phyloP scores from a whole-genome alignment of 1,140 invertebrate species.

The Lerema accius region DNA sequence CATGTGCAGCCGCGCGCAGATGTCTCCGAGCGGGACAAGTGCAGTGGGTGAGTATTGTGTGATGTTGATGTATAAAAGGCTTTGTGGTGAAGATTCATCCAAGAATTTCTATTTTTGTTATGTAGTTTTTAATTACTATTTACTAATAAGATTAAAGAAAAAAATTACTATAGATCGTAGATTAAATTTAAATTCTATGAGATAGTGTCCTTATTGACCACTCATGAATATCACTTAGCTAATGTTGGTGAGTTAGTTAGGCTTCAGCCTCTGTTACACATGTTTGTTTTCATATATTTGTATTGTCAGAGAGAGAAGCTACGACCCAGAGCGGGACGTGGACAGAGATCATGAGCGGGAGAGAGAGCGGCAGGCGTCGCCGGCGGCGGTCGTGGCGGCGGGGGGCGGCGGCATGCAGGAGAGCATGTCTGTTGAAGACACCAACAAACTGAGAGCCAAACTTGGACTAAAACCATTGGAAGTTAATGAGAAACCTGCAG shows the following conservation, averaged over 20 bases:
- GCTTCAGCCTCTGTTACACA: too few species aligned
- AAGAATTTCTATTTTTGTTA: background rate
- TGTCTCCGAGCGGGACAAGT: background rate
- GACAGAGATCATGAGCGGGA: conserved; percentile 12
- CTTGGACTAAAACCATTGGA: conserved; percentile 97
- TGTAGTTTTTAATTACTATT: too few species aligned
- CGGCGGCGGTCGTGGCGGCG: conserved; percentile 36
- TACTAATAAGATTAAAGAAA: too few species aligned
- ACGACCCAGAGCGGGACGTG: background rate
- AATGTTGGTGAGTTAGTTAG: too few species aligned
- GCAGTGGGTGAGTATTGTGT: conserved; percentile 10
- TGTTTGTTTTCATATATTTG: too few species aligned
- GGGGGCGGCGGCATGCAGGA: conserved; percentile 62
- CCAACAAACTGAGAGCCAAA: conserved; percentile 95
- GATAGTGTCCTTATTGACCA: too few species aligned
- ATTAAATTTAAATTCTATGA: too few species aligned
- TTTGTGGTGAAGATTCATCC: too few species aligned
- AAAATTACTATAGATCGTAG: too few species aligned
- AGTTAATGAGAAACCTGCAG: conserved; percentile 77
- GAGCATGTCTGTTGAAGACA: conserved; percentile 93
- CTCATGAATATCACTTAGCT: too few species aligned
- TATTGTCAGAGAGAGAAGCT: conserved; percentile 3
- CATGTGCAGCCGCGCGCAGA: conserved; percentile 50
- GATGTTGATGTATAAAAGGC: too few species aligned
- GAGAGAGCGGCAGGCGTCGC: conserved; percentile 17